Percentiles rank a stretch among this genome's conserved stretches.
Evolutionary conservation across 2,888 invertebrate genomes (phyloP).

Genomic region (Drosophila barbarae): DNA sequence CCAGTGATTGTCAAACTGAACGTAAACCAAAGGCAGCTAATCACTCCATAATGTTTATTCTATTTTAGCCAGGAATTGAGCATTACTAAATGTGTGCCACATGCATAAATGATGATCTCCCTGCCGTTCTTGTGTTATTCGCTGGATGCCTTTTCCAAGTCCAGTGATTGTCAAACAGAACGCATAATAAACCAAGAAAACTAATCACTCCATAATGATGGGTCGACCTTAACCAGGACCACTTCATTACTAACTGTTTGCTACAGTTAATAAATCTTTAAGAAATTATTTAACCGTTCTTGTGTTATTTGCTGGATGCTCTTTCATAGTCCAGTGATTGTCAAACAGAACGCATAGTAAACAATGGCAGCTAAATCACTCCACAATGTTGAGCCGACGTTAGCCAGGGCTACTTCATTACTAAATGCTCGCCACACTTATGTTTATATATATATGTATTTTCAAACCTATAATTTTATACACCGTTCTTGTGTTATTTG

Average conservation of each 20-base stretch:
- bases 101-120: not conserved
- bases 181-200: conserved; percentile 60
- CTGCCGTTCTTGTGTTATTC: conserved; percentile 77
- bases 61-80: conserved; percentile 11
- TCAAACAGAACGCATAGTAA: conserved; percentile 78
- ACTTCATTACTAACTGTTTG: conserved; percentile 25
- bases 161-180: conserved; percentile 77
- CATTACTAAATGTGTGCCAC: conserved; percentile 41
- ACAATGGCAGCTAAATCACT: conserved; percentile 29
- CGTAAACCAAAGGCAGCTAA: conserved; percentile 57
- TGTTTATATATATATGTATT: not conserved
- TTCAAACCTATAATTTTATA: not conserved
- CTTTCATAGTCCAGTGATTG: conserved; percentile 65
- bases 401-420: conserved; percentile 14
- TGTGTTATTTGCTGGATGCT: conserved; percentile 76
- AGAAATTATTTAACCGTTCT: conserved; percentile 60
- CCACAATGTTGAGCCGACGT: conserved; percentile 46
- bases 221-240: conserved; percentile 16
- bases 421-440: conserved; percentile 27
- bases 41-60: conserved; percentile 50
- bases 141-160: conserved; percentile 55
- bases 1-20: conserved; percentile 77
- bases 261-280: conserved; percentile 23
- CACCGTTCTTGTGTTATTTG: conserved; percentile 77
- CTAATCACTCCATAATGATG: conserved; percentile 48